Evolutionary conservation across 92 coral and sea anemone species (phyloP).

Genomic region (Epizoanthus scotinus): DNA sequence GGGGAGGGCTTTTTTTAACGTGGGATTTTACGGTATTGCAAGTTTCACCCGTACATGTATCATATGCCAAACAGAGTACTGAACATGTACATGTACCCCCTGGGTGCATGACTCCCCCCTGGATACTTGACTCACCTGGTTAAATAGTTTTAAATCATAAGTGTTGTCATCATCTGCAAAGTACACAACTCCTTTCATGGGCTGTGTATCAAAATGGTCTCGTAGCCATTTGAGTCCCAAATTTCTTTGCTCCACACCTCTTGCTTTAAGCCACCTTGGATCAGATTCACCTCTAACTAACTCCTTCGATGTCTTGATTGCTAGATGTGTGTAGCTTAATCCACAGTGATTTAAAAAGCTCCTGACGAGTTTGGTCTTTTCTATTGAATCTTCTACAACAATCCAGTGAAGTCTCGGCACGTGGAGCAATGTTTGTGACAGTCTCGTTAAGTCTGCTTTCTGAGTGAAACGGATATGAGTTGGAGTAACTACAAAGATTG

Average conservation of each 20-base stretch:
- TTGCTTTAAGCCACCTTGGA: slow-evolving; percentile 90
- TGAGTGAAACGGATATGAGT: slow-evolving; percentile 84
- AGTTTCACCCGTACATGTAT: no score
- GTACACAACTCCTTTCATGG: slow-evolving; percentile 79
- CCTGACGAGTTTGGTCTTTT: slow-evolving; percentile 63
- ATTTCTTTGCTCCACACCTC: slow-evolving; percentile 98
- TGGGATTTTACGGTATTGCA: no score
- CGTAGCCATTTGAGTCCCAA: slow-evolving; percentile 83
- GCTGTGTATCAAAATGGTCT: slow-evolving; percentile 43
- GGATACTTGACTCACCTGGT: slow-evolving; percentile 69
- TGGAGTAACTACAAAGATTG: slow-evolving; percentile 83
- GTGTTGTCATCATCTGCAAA: slow-evolving; percentile 99
- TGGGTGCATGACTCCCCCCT: background rate
- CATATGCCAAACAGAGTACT: no score
- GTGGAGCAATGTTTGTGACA: slow-evolving; percentile 89
- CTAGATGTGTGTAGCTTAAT: slow-evolving; percentile 75
- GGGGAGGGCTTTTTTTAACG: no score
- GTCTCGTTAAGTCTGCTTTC: slow-evolving; percentile 93
- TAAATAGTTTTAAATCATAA: slow-evolving; percentile 87
- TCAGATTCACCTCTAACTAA: slow-evolving; percentile 69
- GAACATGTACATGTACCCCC: no score
- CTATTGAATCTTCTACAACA: slow-evolving; percentile 79
- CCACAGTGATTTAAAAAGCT: slow-evolving; percentile 69
- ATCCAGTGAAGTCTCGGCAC: slow-evolving; percentile 91
- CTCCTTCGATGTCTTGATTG: slow-evolving; percentile 69